Base-by-base conservation (phyloP, 23 tunicate species). In the Trididemnum clinides region DNA sequence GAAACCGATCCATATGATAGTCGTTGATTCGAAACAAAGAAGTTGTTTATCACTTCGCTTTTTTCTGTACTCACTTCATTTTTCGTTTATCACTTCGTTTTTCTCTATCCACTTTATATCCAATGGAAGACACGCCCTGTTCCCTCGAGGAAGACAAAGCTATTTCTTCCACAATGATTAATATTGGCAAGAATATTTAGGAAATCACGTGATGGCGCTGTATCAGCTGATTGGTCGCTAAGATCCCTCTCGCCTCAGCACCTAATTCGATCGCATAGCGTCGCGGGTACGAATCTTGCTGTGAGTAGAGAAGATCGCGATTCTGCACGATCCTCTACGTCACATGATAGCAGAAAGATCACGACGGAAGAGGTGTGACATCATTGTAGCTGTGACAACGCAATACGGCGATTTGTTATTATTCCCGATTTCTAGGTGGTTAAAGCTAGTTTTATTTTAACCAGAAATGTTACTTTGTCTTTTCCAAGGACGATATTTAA, bases 151-250 rank as follows among this genome's bases (percentile, higher is more conserved):
- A 12, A 12, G 12, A 18, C 12, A 18, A 49, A 49, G 12, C 12
- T 49, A 18, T 49, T 49, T 49, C 18, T 18, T 49, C 18, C 57
- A 12, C 18, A 18, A 12, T 49, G 57, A 12, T 12, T 12, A 49
- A 49, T 18, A 49, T 49, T 49, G 57, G 12, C 18, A 49, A 49
- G 18, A 18, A 12, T n/a, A 5, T 54, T 18, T 44, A 87, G 91
- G 37, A 64, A 63, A 19, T 80, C 91, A 71, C 81, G 81, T 80
- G 86, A 87, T 57, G 86, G 90, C 15, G 85, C 85, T 1, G 77
- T 39, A n/a, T 79, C 85, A 4, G 85, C 80, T 51, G 86, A 87
- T 87, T 87, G 91, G 91, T 87, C 91, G 7, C 35, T 80, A 0
- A 28, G 63, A 0, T 65, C 85, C 1, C 72, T 81, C 0, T 78